A percentile compares a stretch with the other conserved stretches of the same genome.
Evolutionary conservation across 2,888 invertebrate species (phyloP).

Genomic region (Drosophila mayaguana): DNA sequence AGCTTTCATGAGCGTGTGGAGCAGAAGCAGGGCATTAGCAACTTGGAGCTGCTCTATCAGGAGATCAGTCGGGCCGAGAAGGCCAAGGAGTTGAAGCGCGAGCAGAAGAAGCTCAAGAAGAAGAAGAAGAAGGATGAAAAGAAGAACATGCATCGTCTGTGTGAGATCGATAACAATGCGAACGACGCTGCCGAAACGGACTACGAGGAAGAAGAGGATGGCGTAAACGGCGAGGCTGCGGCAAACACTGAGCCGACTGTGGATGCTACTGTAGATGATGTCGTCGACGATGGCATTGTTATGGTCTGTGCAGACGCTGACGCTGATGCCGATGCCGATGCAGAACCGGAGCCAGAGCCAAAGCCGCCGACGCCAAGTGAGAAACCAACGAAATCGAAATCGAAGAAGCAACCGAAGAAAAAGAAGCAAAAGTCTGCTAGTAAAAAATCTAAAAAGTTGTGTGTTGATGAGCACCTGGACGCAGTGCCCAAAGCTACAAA

Average conservation of each 20-base stretch:
- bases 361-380: constrained; percentile 36
- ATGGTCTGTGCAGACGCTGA: constrained; percentile 44
- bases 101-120: constrained; percentile 93
- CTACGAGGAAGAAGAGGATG: constrained; percentile 78
- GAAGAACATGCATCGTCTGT: constrained; percentile 84
- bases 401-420: constrained; percentile 75
- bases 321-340: background rate
- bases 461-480: constrained; percentile 45
- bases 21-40: constrained; percentile 94
- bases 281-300: constrained; percentile 70
- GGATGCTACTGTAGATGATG: constrained; percentile 39
- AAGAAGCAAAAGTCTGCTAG: constrained; percentile 72
- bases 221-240: constrained; percentile 36
- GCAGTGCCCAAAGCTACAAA: constrained; percentile 60
- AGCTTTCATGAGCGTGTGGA: constrained; percentile 96
- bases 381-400: constrained; percentile 72
- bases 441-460: constrained; percentile 54
- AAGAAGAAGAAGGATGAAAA: constrained; percentile 90
- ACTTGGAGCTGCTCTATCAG: constrained; percentile 94
- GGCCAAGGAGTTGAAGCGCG: constrained; percentile 93
- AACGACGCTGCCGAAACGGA: constrained; percentile 70
- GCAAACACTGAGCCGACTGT: constrained; percentile 9
- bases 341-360: constrained; percentile 42
- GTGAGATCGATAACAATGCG: constrained; percentile 55
- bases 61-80: constrained; percentile 95